Base-by-base conservation (phyloP, 2,888 invertebrate species). In the Pantelozetes paolii region DNA sequence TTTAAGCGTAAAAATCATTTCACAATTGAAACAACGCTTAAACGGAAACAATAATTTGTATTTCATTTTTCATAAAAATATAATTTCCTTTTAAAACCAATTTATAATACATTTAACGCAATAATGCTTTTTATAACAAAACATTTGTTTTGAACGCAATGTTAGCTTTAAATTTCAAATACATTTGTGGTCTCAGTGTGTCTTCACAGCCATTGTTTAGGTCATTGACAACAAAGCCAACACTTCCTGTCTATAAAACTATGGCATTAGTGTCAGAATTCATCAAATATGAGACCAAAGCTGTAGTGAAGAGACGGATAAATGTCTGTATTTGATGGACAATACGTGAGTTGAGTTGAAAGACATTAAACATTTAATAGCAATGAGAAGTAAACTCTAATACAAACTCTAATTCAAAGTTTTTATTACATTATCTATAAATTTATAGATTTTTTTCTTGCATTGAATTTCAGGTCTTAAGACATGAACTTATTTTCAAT, bases 321-420 rank as follows among this genome's bases (percentile, higher is more conserved):
- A 32, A 62, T 36, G 26, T n/a, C n/a, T 62, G 30, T 18, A 62
- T 13, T 1, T 62, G 30, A 62, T 32, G 62, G 62, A 62, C 32
- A 62, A 18, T 62, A 67, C 67, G 67, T 67, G 67, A 15, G 36
- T 67, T 67, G 40, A 42, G 40, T 67, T 67, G 36, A 67, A 67
- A 32, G 8, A 32, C 42, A 67, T 67, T 67, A 54, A 13, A 54
- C n/a, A n/a, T n/a, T n/a, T n/a, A n/a, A n/a, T n/a, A n/a, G n/a
- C n/a, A 62, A 26, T 15, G 30, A 13, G 32, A 62, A 18, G 8
- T 13, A 62, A 62, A n/a, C 30, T 30, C 30, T 62, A 9, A 2
- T 23, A 9, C n/a, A 30, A 30, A 62, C 13, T 28, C 18, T 57
- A 57, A 48, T 48, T n/a, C 18, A 15, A n/a, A 15, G n/a, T n/a